Conservation (phyloP, 2,113 vertebrate genomes). For the Theropithecus gelada region DNA sequence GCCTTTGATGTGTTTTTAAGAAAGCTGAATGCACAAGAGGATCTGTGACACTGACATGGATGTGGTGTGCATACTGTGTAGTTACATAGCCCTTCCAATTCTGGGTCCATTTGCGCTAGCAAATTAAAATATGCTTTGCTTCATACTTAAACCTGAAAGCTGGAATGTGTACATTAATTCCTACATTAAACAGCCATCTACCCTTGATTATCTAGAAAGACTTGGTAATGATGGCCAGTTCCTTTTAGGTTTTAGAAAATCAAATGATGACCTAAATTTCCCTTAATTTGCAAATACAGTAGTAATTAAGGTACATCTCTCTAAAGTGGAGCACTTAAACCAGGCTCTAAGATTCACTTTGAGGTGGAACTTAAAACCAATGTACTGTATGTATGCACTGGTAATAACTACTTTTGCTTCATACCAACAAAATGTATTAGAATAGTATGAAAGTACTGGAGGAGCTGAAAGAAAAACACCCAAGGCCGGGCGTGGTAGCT, state of each 20-base stretch:
- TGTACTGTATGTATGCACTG: not conserved
- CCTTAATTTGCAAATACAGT: constrained; percentile 13
- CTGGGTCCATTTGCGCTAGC: not conserved
- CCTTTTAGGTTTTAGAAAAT: not conserved
- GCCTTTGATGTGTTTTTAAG: not conserved
- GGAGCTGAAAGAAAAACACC: not conserved
- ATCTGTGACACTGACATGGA: not conserved
- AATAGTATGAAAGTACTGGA: not conserved
- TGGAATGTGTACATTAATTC: not conserved
- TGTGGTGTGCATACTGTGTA: not conserved
- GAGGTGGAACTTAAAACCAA: not conserved
- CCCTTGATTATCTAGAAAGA: not conserved
- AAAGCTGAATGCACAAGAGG: not conserved
- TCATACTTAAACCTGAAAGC: constrained; percentile 21
- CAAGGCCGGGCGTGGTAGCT: no score
- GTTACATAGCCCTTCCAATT: not conserved
- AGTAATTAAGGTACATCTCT: not conserved
- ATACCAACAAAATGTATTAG: not conserved
- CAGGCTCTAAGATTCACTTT: not conserved
- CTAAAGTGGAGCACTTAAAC: not conserved
- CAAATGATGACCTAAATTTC: not conserved
- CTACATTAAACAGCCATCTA: constrained; percentile 17
- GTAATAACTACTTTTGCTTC: not conserved
- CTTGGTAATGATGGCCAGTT: not conserved
- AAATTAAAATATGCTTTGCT: constrained; percentile 22